These are phyloP conservation scores for Catharus fuscescens DNA, from an alignment of 2,113 vertebrate genomes.

Conservation along the genomic window DNA sequence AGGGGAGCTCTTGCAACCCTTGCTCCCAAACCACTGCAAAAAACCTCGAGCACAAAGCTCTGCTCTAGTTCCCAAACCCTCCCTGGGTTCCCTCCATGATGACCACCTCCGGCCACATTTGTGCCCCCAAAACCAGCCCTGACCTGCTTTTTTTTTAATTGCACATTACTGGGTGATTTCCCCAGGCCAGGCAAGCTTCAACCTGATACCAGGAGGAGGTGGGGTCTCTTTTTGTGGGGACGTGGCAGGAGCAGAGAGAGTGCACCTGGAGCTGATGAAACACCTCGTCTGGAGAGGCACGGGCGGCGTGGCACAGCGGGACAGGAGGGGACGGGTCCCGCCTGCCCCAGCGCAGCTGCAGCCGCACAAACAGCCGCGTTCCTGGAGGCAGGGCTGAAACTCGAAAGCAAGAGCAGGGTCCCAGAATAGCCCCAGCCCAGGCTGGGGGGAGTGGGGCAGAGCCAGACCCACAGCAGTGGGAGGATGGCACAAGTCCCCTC, in stretches of 20 bases:
- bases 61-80: neutral
- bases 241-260: neutral
- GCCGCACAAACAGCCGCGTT: neutral
- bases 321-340: neutral
- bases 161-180: neutral
- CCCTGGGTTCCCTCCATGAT: neutral
- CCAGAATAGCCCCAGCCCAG: neutral
- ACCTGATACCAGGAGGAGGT: neutral
- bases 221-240: neutral
- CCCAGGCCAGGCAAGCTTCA: neutral
- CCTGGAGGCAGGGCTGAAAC: conserved; percentile 37
- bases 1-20: neutral
- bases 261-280: conserved; percentile 19
- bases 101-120: neutral
- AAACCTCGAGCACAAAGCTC: neutral
- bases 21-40: neutral
- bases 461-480: rapidly evolving
- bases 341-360: neutral
- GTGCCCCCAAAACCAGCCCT: neutral
- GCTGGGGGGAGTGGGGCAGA: neutral
- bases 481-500: rapidly evolving
- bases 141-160: neutral
- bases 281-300: rapidly evolving
- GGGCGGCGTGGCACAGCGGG: neutral
- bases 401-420: conserved; percentile 29